These are phyloP conservation scores for Metacarcinus magister DNA, from an alignment of 2,888 invertebrate species.

Conservation along the genomic window DNA sequence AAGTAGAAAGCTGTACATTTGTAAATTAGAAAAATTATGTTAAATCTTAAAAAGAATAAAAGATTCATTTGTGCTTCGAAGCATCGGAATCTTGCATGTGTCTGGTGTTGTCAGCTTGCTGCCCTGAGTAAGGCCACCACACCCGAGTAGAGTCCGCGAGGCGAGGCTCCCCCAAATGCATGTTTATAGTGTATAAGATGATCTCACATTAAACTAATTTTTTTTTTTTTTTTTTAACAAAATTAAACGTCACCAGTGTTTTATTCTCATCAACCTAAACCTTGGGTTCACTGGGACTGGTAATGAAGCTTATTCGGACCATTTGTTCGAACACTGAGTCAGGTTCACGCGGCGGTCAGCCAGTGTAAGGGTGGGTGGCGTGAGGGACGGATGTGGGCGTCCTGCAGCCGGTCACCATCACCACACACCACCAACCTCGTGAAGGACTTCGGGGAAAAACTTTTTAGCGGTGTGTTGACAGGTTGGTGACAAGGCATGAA, in stretches of 20 bases:
- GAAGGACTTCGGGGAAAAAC: background rate
- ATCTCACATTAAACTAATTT: slow-evolving; percentile 67
- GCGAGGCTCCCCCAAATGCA: background rate
- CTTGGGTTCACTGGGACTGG: background rate
- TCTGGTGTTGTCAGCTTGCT: slow-evolving; percentile 18
- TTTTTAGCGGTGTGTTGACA: background rate
- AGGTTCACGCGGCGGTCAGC: background rate
- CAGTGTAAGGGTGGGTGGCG: background rate
- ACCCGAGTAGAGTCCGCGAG: background rate
- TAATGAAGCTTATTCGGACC: background rate
- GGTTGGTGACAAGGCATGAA: background rate
- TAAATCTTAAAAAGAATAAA: background rate
- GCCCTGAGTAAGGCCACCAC: background rate
- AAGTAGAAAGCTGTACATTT: slow-evolving; percentile 14
- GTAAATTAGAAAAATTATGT: slow-evolving; percentile 4
- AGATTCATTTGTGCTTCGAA: background rate
- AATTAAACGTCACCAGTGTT: background rate
- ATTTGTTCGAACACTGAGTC: background rate
- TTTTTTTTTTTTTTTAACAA: slow-evolving; percentile 66
- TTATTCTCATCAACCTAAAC: background rate
- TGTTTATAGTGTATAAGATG: slow-evolving; percentile 54
- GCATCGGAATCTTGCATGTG: slow-evolving; percentile 18
- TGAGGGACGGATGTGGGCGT: background rate
- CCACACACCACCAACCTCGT: background rate
- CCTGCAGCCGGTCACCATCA: background rate